These are phyloP conservation scores for Oreochromis tanganicae DNA, from an alignment of 2,113 vertebrate genomes.

Conservation along the genomic window DNA sequence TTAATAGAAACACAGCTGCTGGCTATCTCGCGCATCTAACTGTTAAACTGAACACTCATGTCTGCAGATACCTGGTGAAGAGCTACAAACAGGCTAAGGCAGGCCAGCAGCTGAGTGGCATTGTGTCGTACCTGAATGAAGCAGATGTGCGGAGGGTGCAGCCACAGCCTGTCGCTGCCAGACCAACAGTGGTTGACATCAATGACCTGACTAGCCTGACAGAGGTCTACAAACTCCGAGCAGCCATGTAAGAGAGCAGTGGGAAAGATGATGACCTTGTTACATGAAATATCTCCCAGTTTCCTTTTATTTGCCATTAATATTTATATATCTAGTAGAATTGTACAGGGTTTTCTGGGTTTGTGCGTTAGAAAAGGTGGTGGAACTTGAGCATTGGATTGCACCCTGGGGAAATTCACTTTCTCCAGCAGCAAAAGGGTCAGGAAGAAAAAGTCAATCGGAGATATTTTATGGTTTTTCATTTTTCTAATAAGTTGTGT, in stretches of 20 bases:
- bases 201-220: slow-evolving; percentile 78
- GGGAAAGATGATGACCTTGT: not conserved
- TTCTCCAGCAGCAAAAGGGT: not conserved
- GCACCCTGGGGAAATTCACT: not conserved
- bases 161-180: slow-evolving; percentile 80
- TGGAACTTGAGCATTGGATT: not conserved
- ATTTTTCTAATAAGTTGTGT: not conserved
- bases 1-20: not conserved
- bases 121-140: slow-evolving; percentile 90
- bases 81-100: slow-evolving; percentile 82
- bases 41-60: not conserved
- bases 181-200: slow-evolving; percentile 70
- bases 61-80: slow-evolving; percentile 87
- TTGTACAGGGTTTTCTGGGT: not conserved
- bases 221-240: slow-evolving; percentile 86
- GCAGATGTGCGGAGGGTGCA: slow-evolving; percentile 75
- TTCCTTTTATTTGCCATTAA: not conserved
- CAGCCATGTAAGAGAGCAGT: slow-evolving; percentile 77
- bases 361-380: too few species aligned
- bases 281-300: accelerated
- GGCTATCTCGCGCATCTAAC: not conserved
- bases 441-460: not conserved
- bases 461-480: not conserved
- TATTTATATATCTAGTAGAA: not conserved
- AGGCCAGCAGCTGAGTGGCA: slow-evolving; percentile 82